Conservation (phyloP, 2,888 invertebrate species). For the Chalcis sispes region DNA sequence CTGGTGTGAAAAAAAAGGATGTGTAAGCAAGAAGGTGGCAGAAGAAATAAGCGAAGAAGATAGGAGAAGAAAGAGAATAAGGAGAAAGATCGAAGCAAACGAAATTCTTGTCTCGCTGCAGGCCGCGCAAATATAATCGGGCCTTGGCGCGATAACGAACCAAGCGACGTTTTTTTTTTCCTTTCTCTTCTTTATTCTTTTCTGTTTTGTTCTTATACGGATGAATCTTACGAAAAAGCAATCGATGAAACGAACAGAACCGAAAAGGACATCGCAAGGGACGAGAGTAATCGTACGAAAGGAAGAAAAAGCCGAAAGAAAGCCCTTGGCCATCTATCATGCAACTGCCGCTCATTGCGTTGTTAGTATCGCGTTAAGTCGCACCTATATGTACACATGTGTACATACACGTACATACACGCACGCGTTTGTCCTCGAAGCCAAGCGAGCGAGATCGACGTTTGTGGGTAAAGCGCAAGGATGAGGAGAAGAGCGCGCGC, state of each 20-base stretch:
- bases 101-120: conserved; percentile 54
- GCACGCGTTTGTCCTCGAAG: neutral
- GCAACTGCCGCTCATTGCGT: conserved; percentile 74
- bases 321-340: conserved; percentile 64
- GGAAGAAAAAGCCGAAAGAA: neutral
- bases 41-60: conserved; percentile 2
- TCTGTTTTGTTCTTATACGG: neutral
- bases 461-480: neutral
- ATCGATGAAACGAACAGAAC: neutral
- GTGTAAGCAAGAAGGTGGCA: neutral
- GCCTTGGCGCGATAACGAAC: conserved; percentile 48
- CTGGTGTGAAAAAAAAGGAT: neutral
- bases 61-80: neutral
- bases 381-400: too few relatives aligned
- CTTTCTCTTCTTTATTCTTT: neutral
- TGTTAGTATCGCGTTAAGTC: conserved; percentile 74
- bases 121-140: conserved; percentile 55
- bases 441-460: neutral
- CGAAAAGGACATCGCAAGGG: too few relatives aligned
- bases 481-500: conserved; percentile 35
- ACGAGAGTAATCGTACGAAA: neutral
- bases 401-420: conserved; percentile 58
- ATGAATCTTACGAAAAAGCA: neutral
- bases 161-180: conserved; percentile 15
- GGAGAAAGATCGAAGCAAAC: conserved; percentile 31